Conservation (phyloP, 2,888 invertebrate genomes). For the Idaea straminata region DNA sequence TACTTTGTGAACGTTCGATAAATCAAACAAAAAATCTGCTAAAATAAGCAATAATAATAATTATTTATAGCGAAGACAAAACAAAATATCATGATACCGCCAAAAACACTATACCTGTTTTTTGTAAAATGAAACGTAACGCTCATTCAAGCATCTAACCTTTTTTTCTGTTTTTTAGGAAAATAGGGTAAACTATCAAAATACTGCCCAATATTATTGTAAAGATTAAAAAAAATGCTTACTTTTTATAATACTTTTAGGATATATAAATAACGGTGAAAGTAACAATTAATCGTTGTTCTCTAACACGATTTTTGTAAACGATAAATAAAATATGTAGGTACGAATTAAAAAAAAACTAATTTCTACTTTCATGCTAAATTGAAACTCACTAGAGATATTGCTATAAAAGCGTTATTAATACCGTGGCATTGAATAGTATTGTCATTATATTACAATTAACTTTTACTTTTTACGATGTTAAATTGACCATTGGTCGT, state of each 20-base stretch:
- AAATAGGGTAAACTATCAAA: no score
- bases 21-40: no score
- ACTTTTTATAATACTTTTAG: neutral
- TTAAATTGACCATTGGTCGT: slow-evolving; percentile 8
- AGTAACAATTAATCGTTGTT: neutral
- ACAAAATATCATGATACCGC: no score
- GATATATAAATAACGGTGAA: neutral
- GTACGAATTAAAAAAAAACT: neutral
- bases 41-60: no score
- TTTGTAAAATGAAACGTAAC: no score
- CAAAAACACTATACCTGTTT: no score
- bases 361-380: slow-evolving; percentile 2
- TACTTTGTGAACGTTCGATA: no score
- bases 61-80: no score
- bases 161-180: no score
- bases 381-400: slow-evolving; percentile 7
- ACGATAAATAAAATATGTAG: neutral
- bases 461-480: slow-evolving; percentile 46
- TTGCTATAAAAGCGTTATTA: slow-evolving; percentile 21
- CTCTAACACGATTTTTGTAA: neutral
- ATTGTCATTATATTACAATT: slow-evolving; percentile 38
- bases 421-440: slow-evolving; percentile 33
- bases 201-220: no score
- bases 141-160: no score
- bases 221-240: no score